phyloP scores from a whole-genome alignment of 2,797 vertebrate species.

The Acrocephalus scirpaceus region DNA sequence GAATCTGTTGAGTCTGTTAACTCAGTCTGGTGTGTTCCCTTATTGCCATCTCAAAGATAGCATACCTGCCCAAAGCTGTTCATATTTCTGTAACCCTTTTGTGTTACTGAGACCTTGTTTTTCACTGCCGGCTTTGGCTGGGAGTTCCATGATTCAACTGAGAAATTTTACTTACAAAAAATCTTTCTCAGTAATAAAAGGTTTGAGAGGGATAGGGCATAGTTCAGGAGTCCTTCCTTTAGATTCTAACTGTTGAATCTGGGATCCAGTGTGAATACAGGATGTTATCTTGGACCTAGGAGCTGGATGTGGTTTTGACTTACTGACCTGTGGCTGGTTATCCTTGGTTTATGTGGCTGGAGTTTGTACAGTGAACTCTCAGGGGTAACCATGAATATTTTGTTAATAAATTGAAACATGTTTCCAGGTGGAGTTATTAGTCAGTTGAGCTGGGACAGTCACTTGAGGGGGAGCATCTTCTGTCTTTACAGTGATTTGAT shows the following conservation, averaged over 20 bases:
- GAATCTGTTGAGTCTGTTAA: neutral
- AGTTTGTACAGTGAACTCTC: neutral
- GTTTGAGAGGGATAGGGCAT: neutral
- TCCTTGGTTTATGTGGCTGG: neutral
- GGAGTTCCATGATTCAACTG: neutral
- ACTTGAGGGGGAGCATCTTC: neutral
- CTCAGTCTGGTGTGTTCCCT: neutral
- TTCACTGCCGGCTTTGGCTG: neutral
- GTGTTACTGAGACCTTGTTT: neutral
- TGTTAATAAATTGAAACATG: neutral
- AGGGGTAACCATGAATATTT: neutral
- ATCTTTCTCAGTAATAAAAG: neutral
- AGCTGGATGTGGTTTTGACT: neutral
- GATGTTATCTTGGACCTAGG: neutral
- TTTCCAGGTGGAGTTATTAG: neutral
- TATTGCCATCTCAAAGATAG: neutral
- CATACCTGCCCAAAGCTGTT: rapidly evolving
- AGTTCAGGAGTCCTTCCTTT: neutral
- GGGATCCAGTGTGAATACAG: neutral
- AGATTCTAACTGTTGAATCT: neutral
- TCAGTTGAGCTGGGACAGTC: neutral
- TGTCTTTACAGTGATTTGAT: neutral
- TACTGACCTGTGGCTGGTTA: neutral
- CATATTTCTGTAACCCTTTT: neutral
- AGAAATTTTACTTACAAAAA: neutral